Percentiles rank a stretch among this genome's conserved stretches.
Evolutionary conservation across 2,888 invertebrate species (phyloP).

Genomic region (Calameuta pallipes): DNA sequence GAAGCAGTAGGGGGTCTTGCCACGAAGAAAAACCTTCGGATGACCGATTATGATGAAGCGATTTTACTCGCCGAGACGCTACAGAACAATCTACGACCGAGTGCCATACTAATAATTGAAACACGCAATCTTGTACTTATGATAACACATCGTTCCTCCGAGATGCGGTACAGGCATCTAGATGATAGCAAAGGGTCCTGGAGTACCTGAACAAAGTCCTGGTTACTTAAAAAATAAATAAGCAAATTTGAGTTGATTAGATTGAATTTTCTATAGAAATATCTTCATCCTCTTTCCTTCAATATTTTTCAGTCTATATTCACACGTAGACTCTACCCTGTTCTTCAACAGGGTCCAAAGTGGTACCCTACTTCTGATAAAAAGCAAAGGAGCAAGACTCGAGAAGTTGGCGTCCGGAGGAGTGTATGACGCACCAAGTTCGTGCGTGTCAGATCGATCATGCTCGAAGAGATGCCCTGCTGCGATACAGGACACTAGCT

Average conservation of each 20-base stretch:
- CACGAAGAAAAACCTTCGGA: conserved; percentile 51
- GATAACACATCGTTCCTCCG: conserved; percentile 8
- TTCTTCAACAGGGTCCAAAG: neutral
- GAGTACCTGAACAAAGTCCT: neutral
- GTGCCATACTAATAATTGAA: conserved; percentile 56
- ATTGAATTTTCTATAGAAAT: neutral
- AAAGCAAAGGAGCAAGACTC: neutral
- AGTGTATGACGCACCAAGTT: conserved; percentile 54
- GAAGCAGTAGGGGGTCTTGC: conserved; percentile 50
- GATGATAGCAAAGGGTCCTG: neutral
- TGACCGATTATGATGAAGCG: conserved; percentile 67
- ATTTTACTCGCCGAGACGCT: conserved; percentile 43
- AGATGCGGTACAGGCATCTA: neutral
- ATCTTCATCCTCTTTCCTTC: neutral
- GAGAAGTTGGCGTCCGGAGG: conserved; percentile 25
- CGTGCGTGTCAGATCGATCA: conserved; percentile 64
- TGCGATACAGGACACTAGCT: conserved; percentile 56
- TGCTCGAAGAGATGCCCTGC: conserved; percentile 52
- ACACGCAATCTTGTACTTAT: conserved; percentile 62
- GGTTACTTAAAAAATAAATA: neutral
- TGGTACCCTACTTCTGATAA: neutral
- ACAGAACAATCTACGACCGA: conserved; percentile 38
- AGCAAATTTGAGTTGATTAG: neutral
- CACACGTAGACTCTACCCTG: neutral
- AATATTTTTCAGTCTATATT: neutral